Evolutionary conservation across 1,140 invertebrate genomes (phyloP).

Genomic region (Papilio aristodemus): DNA sequence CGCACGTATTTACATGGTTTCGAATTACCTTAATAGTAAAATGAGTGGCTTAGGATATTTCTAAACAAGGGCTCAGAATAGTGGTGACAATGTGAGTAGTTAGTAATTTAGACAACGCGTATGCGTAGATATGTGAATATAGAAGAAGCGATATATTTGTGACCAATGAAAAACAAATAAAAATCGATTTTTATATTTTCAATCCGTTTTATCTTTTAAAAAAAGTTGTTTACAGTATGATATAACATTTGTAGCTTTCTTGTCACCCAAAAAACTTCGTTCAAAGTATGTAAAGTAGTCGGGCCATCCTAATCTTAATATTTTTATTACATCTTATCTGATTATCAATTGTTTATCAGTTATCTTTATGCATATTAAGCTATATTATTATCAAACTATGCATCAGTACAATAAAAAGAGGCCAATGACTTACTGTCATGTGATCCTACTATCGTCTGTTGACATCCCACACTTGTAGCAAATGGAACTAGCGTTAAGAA

Average conservation of each 20-base stretch:
- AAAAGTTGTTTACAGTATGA: neutral
- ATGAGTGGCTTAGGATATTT: too few species aligned
- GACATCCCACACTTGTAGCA: neutral
- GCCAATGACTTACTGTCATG: slow-evolving; percentile 33
- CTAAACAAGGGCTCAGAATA: too few species aligned
- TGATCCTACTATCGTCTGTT: slow-evolving; percentile 30
- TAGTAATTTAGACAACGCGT: too few species aligned
- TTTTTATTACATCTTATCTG: slow-evolving; percentile 14
- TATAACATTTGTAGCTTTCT: neutral
- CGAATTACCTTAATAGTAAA: too few species aligned
- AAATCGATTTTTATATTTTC: too few species aligned
- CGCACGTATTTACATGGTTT: too few species aligned
- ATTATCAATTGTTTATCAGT: slow-evolving; percentile 1
- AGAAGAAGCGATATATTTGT: too few species aligned
- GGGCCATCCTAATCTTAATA: neutral
- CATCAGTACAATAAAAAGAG: slow-evolving; percentile 24
- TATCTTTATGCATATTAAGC: slow-evolving; percentile 20
- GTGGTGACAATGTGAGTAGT: too few species aligned
- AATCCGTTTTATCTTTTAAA: neutral
- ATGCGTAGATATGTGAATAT: too few species aligned
- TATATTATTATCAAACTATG: neutral
- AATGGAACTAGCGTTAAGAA: neutral
- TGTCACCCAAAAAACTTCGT: neutral
- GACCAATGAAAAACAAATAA: too few species aligned
- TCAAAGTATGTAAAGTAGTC: neutral